A percentile compares a stretch with the other conserved stretches of the same genome.
Evolutionary conservation across 2,888 invertebrate species (phyloP).

Genomic region (Dione vanillae): DNA sequence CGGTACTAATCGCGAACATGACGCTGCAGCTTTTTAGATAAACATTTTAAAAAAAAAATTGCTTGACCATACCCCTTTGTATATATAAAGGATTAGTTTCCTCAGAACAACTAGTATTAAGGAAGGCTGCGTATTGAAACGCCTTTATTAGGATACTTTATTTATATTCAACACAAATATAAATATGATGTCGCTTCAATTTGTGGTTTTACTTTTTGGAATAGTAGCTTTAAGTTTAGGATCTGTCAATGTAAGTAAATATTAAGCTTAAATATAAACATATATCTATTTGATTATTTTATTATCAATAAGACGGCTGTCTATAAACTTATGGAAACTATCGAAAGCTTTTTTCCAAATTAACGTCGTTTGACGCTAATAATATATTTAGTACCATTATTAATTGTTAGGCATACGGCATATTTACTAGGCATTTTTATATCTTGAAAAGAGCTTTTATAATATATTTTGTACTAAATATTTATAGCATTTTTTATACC

Average conservation of each 20-base stretch:
- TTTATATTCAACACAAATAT: conserved; percentile 7
- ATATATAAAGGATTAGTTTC: conserved; percentile 47
- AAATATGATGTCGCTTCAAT: conserved; percentile 45
- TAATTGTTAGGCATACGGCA: too few relatives aligned
- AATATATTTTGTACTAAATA: too few relatives aligned
- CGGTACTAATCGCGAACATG: conserved; percentile 38
- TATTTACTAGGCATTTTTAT: too few relatives aligned
- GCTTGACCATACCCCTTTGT: conserved; percentile 45
- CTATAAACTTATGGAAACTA: too few relatives aligned
- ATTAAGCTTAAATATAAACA: neutral
- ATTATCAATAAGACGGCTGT: too few relatives aligned
- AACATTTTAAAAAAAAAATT: conserved; percentile 47
- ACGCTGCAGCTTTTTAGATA: conserved; percentile 46
- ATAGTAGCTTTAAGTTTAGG: conserved; percentile 47
- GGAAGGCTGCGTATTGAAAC: conserved; percentile 35
- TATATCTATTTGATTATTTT: too few relatives aligned
- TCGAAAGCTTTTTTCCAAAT: too few relatives aligned
- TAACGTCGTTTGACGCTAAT: too few relatives aligned
- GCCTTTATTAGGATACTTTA: conserved; percentile 27
- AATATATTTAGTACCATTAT: too few relatives aligned
- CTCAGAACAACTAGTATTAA: conserved; percentile 32
- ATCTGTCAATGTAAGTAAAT: conserved; percentile 47
- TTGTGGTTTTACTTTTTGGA: conserved; percentile 45
- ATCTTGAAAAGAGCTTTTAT: too few relatives aligned
- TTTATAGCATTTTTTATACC: too few relatives aligned